phyloP scores from a whole-genome alignment of 2,888 invertebrate genomes.

The Phalangium opilio region DNA sequence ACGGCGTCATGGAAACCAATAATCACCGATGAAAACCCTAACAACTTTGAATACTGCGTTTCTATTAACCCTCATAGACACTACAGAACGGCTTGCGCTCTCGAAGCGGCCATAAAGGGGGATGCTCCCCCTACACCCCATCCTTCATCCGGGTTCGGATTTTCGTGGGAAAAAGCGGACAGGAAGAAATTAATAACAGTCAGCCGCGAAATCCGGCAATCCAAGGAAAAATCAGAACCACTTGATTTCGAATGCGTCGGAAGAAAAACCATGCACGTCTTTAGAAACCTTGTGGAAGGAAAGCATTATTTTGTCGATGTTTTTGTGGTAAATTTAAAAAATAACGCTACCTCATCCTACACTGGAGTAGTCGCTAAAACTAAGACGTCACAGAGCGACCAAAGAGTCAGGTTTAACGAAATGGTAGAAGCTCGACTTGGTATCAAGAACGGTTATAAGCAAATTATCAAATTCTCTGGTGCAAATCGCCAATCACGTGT shows the following conservation, averaged over 20 bases:
- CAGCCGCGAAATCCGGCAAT: constrained; percentile 5
- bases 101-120: constrained; percentile 31
- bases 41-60: constrained; percentile 2
- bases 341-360: constrained; percentile 39
- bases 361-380: constrained; percentile 27
- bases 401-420: too few species aligned
- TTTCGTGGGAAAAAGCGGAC: constrained; percentile 23
- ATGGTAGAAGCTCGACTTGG: too few species aligned
- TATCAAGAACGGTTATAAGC: too few species aligned
- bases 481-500: too few species aligned
- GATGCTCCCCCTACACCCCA: constrained; percentile 25
- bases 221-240: constrained; percentile 16
- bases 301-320: constrained; percentile 40
- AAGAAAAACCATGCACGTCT: constrained; percentile 36
- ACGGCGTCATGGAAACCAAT: constrained; percentile 1
- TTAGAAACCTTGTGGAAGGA: constrained; percentile 35
- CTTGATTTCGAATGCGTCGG: constrained; percentile 37
- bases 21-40: neutral
- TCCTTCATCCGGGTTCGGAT: constrained; percentile 26
- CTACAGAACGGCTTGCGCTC: constrained; percentile 38
- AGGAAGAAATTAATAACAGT: constrained; percentile 1
- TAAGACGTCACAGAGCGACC: neutral
- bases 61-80: constrained; percentile 34
- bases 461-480: too few species aligned
- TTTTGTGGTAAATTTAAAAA: constrained; percentile 38